Evolutionary conservation across 1,140 invertebrate species (phyloP).

Genomic region (Oncopodura yosiiana): DNA sequence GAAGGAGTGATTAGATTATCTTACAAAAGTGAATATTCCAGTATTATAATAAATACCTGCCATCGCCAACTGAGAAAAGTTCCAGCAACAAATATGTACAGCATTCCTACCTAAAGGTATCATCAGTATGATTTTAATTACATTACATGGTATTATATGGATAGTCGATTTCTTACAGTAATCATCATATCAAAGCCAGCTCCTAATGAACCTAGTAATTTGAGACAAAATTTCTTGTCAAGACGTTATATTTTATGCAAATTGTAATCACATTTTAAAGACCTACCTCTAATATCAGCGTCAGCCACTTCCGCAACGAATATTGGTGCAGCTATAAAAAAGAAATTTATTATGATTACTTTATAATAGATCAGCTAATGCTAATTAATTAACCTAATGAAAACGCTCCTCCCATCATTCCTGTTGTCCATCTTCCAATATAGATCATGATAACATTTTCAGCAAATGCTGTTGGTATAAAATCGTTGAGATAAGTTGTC

Average conservation of each 20-base stretch:
- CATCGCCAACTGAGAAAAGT: conserved; percentile 4
- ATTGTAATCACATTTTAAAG: no score
- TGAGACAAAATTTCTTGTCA: no score
- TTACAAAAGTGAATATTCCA: no score
- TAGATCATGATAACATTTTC: conserved; percentile 12
- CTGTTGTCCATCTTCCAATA: conserved; percentile 11
- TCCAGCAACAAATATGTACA: neutral
- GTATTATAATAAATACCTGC: no score
- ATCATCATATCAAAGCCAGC: conserved; percentile 58
- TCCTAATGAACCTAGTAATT: no score
- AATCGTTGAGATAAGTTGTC: no score
- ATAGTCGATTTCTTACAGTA: conserved; percentile 55
- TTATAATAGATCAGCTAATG: neutral
- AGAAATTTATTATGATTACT: conserved; percentile 24
- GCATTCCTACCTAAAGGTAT: neutral
- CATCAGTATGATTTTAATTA: neutral
- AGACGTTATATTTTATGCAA: no score
- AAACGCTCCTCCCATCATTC: no score
- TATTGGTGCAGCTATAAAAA: conserved; percentile 53
- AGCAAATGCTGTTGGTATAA: no score
- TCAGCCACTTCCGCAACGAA: conserved; percentile 58
- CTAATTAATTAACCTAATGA: neutral
- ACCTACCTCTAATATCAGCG: conserved; percentile 55
- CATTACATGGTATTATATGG: neutral
- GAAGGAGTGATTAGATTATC: no score